Evolutionary conservation across 2,797 vertebrate species (phyloP).

Genomic region (Alauda arvensis): DNA sequence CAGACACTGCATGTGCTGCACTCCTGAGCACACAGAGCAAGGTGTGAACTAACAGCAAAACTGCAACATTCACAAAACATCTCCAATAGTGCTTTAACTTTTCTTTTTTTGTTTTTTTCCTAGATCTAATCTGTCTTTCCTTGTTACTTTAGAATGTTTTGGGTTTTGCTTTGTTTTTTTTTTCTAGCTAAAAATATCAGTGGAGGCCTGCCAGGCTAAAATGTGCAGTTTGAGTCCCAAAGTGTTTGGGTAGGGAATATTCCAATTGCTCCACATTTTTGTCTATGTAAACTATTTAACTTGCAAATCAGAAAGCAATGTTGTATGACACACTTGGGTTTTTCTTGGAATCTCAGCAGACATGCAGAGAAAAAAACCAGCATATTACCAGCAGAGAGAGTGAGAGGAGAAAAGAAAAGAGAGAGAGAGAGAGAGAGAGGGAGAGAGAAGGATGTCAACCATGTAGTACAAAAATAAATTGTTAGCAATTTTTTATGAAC

Average conservation of each 20-base stretch:
- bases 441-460: conserved; percentile 44
- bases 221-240: conserved; percentile 52
- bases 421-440: background rate
- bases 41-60: background rate
- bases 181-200: conserved; percentile 42
- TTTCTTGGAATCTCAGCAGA: conserved; percentile 64
- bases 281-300: conserved; percentile 64
- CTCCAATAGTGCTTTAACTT: background rate
- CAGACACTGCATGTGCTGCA: background rate
- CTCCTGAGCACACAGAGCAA: background rate
- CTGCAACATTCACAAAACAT: background rate
- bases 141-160: conserved; percentile 13
- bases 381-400: conserved; percentile 25
- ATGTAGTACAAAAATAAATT: conserved; percentile 56
- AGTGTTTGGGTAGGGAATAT: conserved; percentile 49
- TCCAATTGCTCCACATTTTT: conserved; percentile 60
- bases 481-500: conserved; percentile 62
- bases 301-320: conserved; percentile 64
- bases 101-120: background rate
- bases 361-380: background rate
- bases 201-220: conserved; percentile 53
- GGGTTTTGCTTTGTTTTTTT: background rate
- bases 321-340: conserved; percentile 63
- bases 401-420: background rate
- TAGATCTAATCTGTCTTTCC: conserved; percentile 30